phyloP scores from a whole-genome alignment of 37 sponge, comb jelly and placozoan genomes.

The Mnemiopsis leidyi region DNA sequence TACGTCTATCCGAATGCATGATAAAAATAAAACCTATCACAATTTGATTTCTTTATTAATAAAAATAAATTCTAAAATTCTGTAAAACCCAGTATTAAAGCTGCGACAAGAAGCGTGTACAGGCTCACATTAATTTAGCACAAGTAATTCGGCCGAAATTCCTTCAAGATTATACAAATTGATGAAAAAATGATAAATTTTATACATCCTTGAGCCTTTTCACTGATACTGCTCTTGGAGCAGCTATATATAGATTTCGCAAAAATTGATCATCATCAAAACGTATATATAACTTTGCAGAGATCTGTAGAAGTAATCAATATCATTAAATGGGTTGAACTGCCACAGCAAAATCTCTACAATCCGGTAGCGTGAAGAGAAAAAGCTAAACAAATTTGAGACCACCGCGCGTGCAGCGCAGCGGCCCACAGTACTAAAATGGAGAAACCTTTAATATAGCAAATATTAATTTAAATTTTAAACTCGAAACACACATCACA shows the following conservation, averaged over 20 bases:
- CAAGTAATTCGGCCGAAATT: no score
- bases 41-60: slow-evolving; percentile 41
- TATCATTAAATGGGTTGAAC: not conserved
- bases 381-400: not conserved
- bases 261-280: not conserved
- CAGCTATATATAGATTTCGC: not conserved
- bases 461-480: not conserved
- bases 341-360: not conserved
- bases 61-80: slow-evolving; percentile 47
- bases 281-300: not conserved
- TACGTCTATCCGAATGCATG: not conserved
- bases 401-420: no score
- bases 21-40: slow-evolving; percentile 52
- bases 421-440: not conserved
- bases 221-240: not conserved
- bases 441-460: not conserved
- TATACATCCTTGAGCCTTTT: not conserved
- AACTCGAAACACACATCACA: not conserved
- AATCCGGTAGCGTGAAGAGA: not conserved
- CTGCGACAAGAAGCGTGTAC: not conserved
- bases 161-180: not conserved
- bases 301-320: not conserved
- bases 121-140: not conserved
- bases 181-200: not conserved
- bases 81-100: slow-evolving; percentile 36